These are phyloP conservation scores for Lutraria lutraria DNA, from an alignment of 2,888 invertebrate species.

Conservation along the genomic window DNA sequence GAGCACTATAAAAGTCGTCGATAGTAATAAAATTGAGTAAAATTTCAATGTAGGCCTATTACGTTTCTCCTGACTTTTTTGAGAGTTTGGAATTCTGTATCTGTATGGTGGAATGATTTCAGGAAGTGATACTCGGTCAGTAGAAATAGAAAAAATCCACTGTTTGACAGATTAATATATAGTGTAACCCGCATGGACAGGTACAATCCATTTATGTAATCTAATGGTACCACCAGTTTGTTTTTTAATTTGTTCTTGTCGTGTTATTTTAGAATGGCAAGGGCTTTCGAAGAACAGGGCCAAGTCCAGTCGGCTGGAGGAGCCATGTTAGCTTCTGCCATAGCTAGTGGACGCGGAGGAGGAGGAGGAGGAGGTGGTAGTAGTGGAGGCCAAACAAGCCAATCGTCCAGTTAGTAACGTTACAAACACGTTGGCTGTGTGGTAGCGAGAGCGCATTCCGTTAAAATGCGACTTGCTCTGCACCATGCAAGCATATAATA, in stretches of 20 bases:
- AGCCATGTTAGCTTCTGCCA: constrained; percentile 20
- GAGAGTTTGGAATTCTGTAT: no score
- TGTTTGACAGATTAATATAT: no score
- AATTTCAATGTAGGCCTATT: no score
- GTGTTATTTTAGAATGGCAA: constrained; percentile 30
- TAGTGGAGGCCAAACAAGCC: constrained; percentile 40
- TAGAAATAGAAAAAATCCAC: no score
- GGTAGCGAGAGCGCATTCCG: constrained; percentile 16
- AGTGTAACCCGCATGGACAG: no score
- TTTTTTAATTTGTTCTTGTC: background rate
- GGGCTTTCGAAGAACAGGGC: background rate
- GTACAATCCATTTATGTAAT: no score
- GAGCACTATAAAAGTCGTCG: no score
- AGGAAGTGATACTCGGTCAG: no score
- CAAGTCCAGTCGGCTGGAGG: constrained; percentile 44
- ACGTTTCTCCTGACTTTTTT: no score
- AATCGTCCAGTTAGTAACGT: constrained; percentile 76
- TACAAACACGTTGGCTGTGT: constrained; percentile 30
- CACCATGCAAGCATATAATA: constrained; percentile 3
- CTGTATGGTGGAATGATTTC: no score
- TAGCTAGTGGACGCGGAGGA: background rate
- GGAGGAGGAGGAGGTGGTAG: constrained; percentile 26
- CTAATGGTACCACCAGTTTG: no score
- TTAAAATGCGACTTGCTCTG: constrained; percentile 2
- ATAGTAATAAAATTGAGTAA: no score